These are phyloP conservation scores for Zalophus californianus DNA, from an alignment of 2,797 vertebrate genomes.

Conservation along the genomic window DNA sequence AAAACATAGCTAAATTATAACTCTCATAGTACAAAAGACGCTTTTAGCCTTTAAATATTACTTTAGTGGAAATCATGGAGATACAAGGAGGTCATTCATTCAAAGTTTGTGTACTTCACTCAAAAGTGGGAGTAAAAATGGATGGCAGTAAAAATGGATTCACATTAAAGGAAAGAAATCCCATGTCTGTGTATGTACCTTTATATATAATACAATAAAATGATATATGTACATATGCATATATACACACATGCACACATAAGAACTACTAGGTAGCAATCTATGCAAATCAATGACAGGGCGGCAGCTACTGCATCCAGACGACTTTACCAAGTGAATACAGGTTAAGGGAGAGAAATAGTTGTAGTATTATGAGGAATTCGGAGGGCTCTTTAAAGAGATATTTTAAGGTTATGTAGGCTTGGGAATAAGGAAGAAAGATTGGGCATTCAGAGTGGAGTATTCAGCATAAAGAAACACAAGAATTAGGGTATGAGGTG, in stretches of 20 bases:
- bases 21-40: not conserved
- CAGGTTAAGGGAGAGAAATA: not conserved
- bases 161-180: not conserved
- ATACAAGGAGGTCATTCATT: slow-evolving; percentile 13
- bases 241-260: not conserved
- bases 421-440: not conserved
- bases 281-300: not conserved
- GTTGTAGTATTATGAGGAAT: not conserved
- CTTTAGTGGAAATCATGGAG: not conserved
- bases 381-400: not conserved
- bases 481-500: not conserved
- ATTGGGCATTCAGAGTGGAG: not conserved
- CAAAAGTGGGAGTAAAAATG: not conserved
- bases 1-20: slow-evolving; percentile 31
- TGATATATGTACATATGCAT: too few species aligned
- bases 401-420: not conserved
- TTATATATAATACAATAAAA: not conserved
- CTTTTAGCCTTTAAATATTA: slow-evolving; percentile 18
- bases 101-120: not conserved
- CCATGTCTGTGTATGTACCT: not conserved
- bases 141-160: not conserved
- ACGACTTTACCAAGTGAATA: not conserved
- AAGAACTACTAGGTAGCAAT: not conserved
- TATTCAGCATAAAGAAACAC: not conserved
- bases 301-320: not conserved